Base-by-base conservation (phyloP, 2,797 vertebrate species). In the Enteromius thamalakanensis region DNA sequence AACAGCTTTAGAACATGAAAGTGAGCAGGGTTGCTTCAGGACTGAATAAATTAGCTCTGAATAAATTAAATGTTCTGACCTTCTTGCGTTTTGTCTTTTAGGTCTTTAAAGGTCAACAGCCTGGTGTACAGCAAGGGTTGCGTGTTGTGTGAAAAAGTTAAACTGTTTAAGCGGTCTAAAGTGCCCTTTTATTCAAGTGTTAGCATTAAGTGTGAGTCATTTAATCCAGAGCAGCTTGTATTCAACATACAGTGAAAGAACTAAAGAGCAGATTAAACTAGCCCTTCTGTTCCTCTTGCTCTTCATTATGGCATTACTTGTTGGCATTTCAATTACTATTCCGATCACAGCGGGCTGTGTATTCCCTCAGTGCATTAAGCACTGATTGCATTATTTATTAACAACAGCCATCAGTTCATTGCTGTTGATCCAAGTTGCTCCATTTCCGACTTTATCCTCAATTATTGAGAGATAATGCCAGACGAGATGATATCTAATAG, bases 301-400 rank as follows among this genome's bases (percentile, higher is more conserved):
- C 51, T 78, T 70, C 65, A 90, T 85, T 86, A 70, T 74, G 40
- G 62, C 86, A 86, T 89, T 90, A 83, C 82, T 88, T 90, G 89
- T 90, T 88, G 91, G 82, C 80, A 86, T 92, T 92, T 90, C 88
- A 90, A 90, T 92, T 92, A 90, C 80, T 87, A 87, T 89, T 84
- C 86, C 64, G 84, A 91, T 92, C 90, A 87, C 90, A 91, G 88
- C 87, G 72, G 85, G 84, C 86, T 51, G 76, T 79, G 86, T 87
- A 86, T 89, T 87, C 87, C 85, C 87, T 49, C 75, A 5, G 87
- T 89, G 88, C 90, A 88, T 84, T 83, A 86, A 88, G 62, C 62
- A 32, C 79, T 80, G 79, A 82, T 90, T 92, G 87, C 86, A 92
- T 93, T 92, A 93, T 93, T 93, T 91, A 93, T 86, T 79, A 79